These are phyloP conservation scores for Onychostruthus taczanowskii DNA, from an alignment of 2,113 vertebrate species.

Conservation along the genomic window DNA sequence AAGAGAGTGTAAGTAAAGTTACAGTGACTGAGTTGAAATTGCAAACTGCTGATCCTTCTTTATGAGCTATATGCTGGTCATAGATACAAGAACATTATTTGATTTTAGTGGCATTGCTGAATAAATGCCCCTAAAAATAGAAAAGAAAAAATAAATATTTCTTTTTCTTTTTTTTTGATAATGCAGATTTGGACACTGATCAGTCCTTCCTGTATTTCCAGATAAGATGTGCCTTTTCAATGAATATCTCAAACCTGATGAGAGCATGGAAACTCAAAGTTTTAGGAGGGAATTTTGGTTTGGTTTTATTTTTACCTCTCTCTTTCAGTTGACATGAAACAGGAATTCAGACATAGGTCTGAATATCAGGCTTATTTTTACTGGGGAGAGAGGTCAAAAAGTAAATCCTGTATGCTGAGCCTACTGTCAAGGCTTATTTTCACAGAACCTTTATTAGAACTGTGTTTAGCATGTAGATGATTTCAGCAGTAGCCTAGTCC, in stretches of 20 bases:
- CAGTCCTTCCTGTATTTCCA: background rate
- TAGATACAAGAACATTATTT: background rate
- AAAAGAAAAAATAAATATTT: background rate
- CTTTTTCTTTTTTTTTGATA: background rate
- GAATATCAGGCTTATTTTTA: background rate
- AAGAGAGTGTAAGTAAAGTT: background rate
- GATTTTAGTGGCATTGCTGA: background rate
- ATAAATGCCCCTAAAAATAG: background rate
- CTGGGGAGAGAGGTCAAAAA: background rate
- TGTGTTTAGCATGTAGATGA: background rate
- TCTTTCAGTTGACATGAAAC: background rate
- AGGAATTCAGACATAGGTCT: background rate
- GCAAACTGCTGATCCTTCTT: background rate
- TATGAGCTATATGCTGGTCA: background rate
- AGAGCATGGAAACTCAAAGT: background rate
- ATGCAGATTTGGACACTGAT: background rate
- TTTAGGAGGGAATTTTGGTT: background rate
- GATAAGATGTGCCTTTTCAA: background rate
- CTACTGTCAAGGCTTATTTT: background rate
- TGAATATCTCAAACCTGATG: background rate
- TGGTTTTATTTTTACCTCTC: background rate
- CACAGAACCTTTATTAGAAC: background rate
- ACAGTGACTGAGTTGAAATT: slow-evolving; percentile 22
- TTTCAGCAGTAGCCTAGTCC: background rate
- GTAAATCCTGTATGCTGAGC: background rate